Evolutionary conservation across 2,888 invertebrate genomes (phyloP), one percentile per base, ranked within the genome.

Genomic region (Aphidoletes aphidimyza): DNA sequence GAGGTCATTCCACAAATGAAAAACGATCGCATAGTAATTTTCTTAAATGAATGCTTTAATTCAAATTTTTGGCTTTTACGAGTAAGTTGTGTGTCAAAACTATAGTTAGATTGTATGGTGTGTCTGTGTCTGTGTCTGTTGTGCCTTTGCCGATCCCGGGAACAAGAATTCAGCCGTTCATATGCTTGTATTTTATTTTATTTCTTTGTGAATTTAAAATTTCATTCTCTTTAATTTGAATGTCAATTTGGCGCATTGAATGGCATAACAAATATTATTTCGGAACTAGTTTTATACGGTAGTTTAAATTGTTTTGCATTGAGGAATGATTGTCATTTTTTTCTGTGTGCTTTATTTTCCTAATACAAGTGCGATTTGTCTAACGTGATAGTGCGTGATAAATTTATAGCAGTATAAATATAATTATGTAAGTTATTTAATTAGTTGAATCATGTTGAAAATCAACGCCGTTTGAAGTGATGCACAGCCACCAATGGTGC

Each of bases 171-270:
- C n/a, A n/a, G n/a, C n/a, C n/a, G n/a, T n/a, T n/a, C n/a, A 39
- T 47, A 19, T 47, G 17, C 2, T 47, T 47, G 14, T 17, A 11
- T 17, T 47, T 47, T 8, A 11, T 22, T 26, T 54, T 22, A 54
- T 2, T 54, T 26, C 42, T 42, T 54, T 22, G 26, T 54, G 14
- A 69, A 30, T 69, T 30, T 69, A 26, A 30, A 30, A 69, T 69
- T 19, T 47, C 69, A 69, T 69, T 69, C 69, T 14, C 0, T 69
- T 69, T 69, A 69, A 69, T 69, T 69, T 54, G 22, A 54, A 54
- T n/a, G 54, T 54, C 54, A 26, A 54, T 54, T 26, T 22, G 1
- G 26, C 17, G 22, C 9, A 2, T 22, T 14, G 9, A 54, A 54
- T 22, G 14, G 22, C 3, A 54, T 54, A 3, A 22, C 22, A 54